Conservation (phyloP, 2,113 vertebrate species). For the Xenopus laevis region DNA sequence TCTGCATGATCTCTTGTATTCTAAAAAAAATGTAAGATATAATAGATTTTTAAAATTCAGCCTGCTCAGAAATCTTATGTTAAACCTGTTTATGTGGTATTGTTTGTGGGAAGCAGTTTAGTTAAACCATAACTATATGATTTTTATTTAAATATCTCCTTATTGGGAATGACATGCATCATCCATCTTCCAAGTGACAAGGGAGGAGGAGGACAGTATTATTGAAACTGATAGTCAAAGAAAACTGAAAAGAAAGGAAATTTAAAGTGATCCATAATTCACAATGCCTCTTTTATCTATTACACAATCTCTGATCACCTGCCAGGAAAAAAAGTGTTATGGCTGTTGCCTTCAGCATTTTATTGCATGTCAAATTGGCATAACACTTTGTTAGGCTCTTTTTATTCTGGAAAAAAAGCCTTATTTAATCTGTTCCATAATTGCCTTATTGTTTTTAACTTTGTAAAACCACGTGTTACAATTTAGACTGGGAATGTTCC, state of each 20-base stretch:
- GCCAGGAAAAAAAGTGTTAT: slow-evolving; percentile 27
- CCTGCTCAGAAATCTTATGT: too few relatives aligned
- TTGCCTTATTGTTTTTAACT: too few relatives aligned
- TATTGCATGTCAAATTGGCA: background rate
- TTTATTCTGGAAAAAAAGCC: background rate
- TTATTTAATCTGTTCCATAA: too few relatives aligned
- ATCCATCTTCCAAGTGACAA: slow-evolving; percentile 83
- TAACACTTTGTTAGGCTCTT: background rate
- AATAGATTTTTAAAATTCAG: too few relatives aligned
- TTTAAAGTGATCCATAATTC: slow-evolving; percentile 84
- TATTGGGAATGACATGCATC: slow-evolving; percentile 71
- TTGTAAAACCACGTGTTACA: too few relatives aligned
- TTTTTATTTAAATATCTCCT: slow-evolving; percentile 84
- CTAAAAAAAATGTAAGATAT: too few relatives aligned
- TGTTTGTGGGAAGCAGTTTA: slow-evolving; percentile 59
- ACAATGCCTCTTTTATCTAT: slow-evolving; percentile 72
- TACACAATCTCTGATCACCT: slow-evolving; percentile 53
- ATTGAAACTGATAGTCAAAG: slow-evolving; percentile 79
- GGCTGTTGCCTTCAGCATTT: slow-evolving; percentile 13
- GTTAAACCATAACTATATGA: slow-evolving; percentile 72
- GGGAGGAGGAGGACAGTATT: slow-evolving; percentile 70
- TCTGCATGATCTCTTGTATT: too few relatives aligned
- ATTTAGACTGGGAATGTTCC: too few relatives aligned
- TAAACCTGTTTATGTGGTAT: slow-evolving; percentile 61
- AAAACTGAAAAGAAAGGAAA: slow-evolving; percentile 81